Base-by-base conservation (phyloP, 2,113 vertebrate genomes). In the Campylomormyrus numenius region DNA sequence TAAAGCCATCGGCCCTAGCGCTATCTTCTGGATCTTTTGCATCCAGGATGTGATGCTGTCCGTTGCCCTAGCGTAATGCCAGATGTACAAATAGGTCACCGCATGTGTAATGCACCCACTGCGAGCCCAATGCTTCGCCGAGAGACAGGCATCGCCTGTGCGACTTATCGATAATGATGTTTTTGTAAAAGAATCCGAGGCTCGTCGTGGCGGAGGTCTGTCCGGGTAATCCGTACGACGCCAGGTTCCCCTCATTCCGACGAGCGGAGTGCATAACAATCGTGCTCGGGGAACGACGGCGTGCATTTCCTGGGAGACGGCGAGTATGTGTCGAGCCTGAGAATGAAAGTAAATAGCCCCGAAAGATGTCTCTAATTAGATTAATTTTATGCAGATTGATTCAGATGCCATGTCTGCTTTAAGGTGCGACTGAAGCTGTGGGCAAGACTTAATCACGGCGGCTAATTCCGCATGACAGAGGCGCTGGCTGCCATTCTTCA, bases 391-490 rank as follows among this genome's bases (percentile, higher is more conserved):
- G 87, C 87, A 88, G 52, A 66, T 45, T 21, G 87, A 88, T 62
- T 62, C 87, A 88, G 52, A 45, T 24, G 87, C 87, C 56, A 62
- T 11, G 50, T 52, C 27, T 53, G 50, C 50, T 87, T 35, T 56
- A 53, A 87, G 85, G 85, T 87, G 85, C 27, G 4, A 87, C 85
- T 56, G 85, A 87, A 87, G 50, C 85, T 35, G 85, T 35, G 85
- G 85, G 85, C 50, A 45, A 66, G 87, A 62, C 56, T 58, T 42
- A 58, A 31, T 62, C 19, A 45, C 39, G 8, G 53, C 53, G 35
- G 53, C 87, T 87, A 53, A 87, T 53, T 87, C 50, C 50, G 3
- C 85, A 35, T 56, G 85, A 53, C 85, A 42, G 87, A 46, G 19
- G 50, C 27, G 17, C 24, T 9, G 24, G 49, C 50, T 35, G 50